Evolutionary conservation across 2,113 vertebrate genomes (phyloP).

Genomic region (Erythrocercus mccallii): DNA sequence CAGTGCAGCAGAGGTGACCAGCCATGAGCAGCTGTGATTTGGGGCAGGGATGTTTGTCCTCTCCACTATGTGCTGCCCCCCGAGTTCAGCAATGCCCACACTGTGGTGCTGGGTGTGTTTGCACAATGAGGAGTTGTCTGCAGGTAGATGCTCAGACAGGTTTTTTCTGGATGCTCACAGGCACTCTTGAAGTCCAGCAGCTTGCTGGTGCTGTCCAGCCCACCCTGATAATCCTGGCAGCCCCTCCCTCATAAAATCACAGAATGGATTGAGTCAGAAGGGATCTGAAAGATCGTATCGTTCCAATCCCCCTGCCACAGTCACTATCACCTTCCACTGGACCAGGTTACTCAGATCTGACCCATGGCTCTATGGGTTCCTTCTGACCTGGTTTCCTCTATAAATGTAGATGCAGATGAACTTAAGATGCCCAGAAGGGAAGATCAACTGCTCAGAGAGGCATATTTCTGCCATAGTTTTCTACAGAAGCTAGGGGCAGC

Average conservation of each 20-base stretch:
- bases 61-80: rapidly evolving
- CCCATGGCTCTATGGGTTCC: neutral
- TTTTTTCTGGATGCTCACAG: neutral
- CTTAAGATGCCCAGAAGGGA: neutral
- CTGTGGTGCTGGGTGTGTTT: neutral
- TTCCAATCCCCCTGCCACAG: neutral
- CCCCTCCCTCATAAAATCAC: neutral
- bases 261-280: neutral
- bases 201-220: neutral
- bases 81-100: rapidly evolving
- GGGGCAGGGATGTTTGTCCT: neutral
- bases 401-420: neutral
- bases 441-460: neutral
- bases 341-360: neutral
- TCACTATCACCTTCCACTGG: neutral
- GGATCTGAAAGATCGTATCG: rapidly evolving
- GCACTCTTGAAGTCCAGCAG: neutral
- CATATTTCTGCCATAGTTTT: neutral
- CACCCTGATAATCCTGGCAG: neutral
- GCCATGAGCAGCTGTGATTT: neutral
- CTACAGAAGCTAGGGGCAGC: neutral
- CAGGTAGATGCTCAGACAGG: neutral
- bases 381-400: neutral
- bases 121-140: neutral
- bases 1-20: neutral